Percentiles rank a stretch among this genome's conserved stretches.
Evolutionary conservation across 1,140 invertebrate species (phyloP).

Genomic region (Contarinia nasturtii): DNA sequence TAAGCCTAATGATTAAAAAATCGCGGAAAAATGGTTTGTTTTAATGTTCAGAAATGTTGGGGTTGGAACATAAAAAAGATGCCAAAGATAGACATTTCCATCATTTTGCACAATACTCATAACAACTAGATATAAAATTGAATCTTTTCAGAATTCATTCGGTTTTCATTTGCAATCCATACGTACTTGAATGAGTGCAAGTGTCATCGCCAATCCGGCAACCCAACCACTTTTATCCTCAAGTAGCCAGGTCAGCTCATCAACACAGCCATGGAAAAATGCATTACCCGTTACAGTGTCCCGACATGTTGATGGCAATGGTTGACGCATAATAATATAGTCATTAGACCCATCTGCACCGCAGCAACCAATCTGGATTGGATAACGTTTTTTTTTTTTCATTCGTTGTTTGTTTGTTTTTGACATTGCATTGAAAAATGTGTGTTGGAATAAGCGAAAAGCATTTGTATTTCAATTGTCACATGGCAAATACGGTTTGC

Average conservation of each 20-base stretch:
- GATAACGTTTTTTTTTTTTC: background rate
- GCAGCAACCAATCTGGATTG: conserved; percentile 58
- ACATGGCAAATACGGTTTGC: background rate
- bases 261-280: conserved; percentile 69
- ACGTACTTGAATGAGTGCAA: conserved; percentile 55
- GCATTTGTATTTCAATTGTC: background rate
- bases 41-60: too few relatives aligned
- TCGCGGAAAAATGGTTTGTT: too few relatives aligned
- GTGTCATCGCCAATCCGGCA: conserved; percentile 50
- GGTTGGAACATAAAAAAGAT: too few relatives aligned
- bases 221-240: conserved; percentile 66
- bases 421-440: too few relatives aligned
- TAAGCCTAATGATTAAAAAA: too few relatives aligned
- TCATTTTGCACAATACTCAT: too few relatives aligned
- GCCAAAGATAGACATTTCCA: too few relatives aligned
- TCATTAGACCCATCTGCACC: conserved; percentile 65
- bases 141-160: conserved; percentile 1
- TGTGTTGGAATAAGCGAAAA: background rate
- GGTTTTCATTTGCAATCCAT: background rate
- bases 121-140: background rate
- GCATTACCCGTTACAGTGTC: conserved; percentile 75
- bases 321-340: conserved; percentile 51
- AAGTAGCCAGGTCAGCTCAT: conserved; percentile 67
- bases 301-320: conserved; percentile 59
- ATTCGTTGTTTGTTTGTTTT: background rate